Percentiles rank a stretch among this genome's conserved stretches.
Evolutionary conservation across 2,113 vertebrate species (phyloP).

Genomic region (Burhinus oedicnemus): DNA sequence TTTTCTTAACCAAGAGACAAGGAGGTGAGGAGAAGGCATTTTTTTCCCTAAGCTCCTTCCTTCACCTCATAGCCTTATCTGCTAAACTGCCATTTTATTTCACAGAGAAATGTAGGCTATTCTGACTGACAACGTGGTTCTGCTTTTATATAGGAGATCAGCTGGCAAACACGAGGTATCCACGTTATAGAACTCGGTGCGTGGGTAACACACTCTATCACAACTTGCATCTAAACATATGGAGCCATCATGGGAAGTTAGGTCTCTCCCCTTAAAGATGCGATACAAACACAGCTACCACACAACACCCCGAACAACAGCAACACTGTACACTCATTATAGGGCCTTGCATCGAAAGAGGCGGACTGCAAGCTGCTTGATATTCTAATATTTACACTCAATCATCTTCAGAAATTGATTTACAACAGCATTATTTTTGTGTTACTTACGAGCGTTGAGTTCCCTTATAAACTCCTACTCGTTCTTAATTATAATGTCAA

Average conservation of each 20-base stretch:
- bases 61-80: neutral
- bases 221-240: neutral
- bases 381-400: conserved; percentile 7
- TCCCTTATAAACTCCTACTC: conserved; percentile 29
- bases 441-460: neutral
- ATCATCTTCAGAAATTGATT: conserved; percentile 16
- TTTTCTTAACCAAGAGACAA: neutral
- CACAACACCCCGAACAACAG: neutral
- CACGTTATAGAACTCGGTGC: neutral
- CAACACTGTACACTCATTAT: neutral
- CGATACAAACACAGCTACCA: neutral
- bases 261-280: neutral
- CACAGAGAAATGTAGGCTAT: neutral
- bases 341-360: neutral
- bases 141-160: neutral
- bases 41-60: neutral
- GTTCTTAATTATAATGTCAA: conserved; percentile 26
- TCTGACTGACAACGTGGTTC: neutral
- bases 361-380: neutral
- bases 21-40: neutral
- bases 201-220: neutral
- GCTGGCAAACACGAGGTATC: neutral
- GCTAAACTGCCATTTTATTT: neutral
- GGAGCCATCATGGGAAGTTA: neutral
- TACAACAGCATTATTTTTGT: conserved; percentile 9